Evolutionary conservation across 1,140 invertebrate genomes (phyloP).

Genomic region (Cepaea nemoralis): DNA sequence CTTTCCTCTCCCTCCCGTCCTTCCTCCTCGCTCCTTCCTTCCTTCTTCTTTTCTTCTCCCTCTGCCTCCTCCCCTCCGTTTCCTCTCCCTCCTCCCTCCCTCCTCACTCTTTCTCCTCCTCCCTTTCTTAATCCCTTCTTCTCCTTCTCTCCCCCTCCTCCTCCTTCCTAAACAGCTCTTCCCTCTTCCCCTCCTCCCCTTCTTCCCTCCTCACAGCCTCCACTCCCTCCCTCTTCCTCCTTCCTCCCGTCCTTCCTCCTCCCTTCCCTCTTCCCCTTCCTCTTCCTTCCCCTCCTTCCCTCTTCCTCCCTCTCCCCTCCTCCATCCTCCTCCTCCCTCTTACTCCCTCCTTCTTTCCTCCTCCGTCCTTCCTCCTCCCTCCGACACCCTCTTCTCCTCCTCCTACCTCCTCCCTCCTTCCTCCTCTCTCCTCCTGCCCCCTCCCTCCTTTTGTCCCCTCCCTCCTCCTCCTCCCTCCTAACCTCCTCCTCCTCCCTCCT

Average conservation of each 20-base stretch:
- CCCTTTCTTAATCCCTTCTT: background rate
- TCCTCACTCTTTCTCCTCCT: background rate
- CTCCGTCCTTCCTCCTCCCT: background rate
- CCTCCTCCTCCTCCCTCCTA: background rate
- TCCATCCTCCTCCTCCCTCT: background rate
- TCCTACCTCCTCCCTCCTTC: background rate
- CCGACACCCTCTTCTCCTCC: conserved; percentile 18
- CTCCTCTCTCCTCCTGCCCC: background rate
- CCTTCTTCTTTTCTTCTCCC: too few relatives aligned
- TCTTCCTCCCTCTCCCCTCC: background rate
- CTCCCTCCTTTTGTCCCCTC: conserved; percentile 19
- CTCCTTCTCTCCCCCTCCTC: background rate
- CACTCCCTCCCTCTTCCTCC: background rate
- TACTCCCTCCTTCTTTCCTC: background rate
- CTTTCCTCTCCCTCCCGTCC: too few relatives aligned
- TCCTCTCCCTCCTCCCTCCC: background rate
- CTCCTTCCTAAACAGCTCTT: background rate
- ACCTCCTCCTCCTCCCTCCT: conserved; percentile 1
- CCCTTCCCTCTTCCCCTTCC: background rate
- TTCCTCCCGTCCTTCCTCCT: conserved; percentile 6
- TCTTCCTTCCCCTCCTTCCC: background rate
- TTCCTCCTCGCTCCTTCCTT: too few relatives aligned
- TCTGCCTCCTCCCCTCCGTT: too few relatives aligned
- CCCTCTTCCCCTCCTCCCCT: background rate
- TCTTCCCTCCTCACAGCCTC: background rate